A percentile compares a stretch with the other conserved stretches of the same genome.
phyloP scores from a whole-genome alignment of 1,140 invertebrate genomes.

The Spodoptera litura region DNA sequence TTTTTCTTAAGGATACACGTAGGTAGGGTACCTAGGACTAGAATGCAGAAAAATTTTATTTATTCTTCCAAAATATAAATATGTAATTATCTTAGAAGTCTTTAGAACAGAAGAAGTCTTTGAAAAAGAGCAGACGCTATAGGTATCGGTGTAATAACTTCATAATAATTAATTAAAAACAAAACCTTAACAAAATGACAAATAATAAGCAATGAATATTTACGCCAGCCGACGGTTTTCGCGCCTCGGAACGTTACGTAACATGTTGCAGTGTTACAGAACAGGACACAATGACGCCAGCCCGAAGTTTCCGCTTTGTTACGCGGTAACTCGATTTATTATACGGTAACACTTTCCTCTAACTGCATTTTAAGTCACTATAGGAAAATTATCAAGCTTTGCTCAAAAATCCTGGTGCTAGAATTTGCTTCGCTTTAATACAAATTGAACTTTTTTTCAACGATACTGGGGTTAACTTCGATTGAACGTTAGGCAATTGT shows the following conservation, averaged over 20 bases:
- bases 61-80: no score
- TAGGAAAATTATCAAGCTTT: constrained; percentile 9
- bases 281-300: constrained; percentile 20
- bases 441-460: no score
- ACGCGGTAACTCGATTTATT: constrained; percentile 26
- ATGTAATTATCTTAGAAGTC: no score
- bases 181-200: background rate
- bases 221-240: constrained; percentile 14
- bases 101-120: no score
- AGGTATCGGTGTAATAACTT: no score
- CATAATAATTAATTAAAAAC: background rate
- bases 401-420: background rate
- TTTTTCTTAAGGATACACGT: no score
- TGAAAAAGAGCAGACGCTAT: no score
- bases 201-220: constrained; percentile 9
- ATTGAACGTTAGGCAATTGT: no score
- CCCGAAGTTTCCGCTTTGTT: constrained; percentile 11
- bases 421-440: background rate
- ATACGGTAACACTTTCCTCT: constrained; percentile 6
- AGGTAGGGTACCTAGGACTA: no score
- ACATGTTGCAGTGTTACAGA: constrained; percentile 16
- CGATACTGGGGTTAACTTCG: no score
- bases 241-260: background rate
- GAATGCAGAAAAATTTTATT: no score
- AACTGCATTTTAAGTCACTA: constrained; percentile 20